Evolutionary conservation across 2,113 vertebrate species (phyloP), one percentile per base, ranked within the genome.

Genomic region (Colossoma macropomum): DNA sequence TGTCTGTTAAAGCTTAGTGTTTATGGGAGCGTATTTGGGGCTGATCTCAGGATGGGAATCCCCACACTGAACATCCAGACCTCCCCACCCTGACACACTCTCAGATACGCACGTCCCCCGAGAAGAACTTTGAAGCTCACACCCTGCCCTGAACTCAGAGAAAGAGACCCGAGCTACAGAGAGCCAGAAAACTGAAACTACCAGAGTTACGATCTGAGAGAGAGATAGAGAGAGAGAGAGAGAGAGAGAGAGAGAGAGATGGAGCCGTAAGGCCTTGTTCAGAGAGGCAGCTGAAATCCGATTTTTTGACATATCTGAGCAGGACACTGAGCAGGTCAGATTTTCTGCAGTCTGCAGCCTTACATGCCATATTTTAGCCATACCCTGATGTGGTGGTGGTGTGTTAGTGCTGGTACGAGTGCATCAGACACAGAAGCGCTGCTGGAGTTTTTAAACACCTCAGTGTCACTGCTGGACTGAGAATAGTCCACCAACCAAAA

Each of bases 41-140:
- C 71, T 62, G 54, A 63, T 63, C 50, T 69, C 30, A 8, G 71
- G 68, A 77, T 21, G 25, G 82, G 82, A 84, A 82, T 87, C 66
- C 82, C 79, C 82, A 45, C 66, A 59, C 5, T 19, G 48, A 12
- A 69, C 30, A 41, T 77, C 65, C 13, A 52, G 60, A 15, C 4
- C 21, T 52, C 78, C 32, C 59, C 30, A 50, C 63, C 80, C 81
- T 79, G 50, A 59, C 17, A 71, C 28, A 69, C 28, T 11, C 5
- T 25, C 52, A 50, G 48, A 66, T 77, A 56, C 34, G 72, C 1
- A n/a, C 28, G 30, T 77, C 65, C 63, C 27, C 74, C 62, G 54
- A 45, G 21, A 32, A 73, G 38, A 2, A 11, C 10, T 72, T 15
- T 59, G 17, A 28, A 19, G n/a, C 34, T 77, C 52, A 56, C 21